Evolutionary conservation across 2,113 vertebrate genomes (phyloP), one percentile per base, ranked within the genome.

Genomic region (Osmerus mordax): DNA sequence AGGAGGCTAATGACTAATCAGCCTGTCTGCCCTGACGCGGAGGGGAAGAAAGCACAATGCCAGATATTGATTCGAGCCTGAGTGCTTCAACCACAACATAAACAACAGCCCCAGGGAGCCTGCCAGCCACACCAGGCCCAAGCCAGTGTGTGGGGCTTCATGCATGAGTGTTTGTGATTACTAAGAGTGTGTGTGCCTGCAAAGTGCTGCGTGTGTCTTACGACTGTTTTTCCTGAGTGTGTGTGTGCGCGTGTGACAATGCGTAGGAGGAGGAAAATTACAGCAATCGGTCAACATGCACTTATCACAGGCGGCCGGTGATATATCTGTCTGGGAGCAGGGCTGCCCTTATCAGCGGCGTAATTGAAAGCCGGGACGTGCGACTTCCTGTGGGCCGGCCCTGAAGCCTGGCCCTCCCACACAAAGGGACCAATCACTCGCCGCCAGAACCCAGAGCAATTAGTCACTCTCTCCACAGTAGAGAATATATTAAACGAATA

Each of bases 291-390:
- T 87, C 87, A 87, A 71, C 71, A 78, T 64, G 4, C 73, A 78
- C 82, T 80, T 87, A 88, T 89, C 83, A 65, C 65, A 14, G 76
- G 74, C 61, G 77, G 86, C 68, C 64, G 78, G 79, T 84, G 87
- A 93, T 91, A 87, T 89, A 90, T 84, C 89, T 89, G 86, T 87
- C 11, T 69, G 74, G 83, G 87, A 84, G 41, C 84, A 85, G 81
- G 65, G 60, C 74, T 74, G 85, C 80, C 88, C 87, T 89, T 87
- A 90, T 89, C 86, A 84, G 79, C 74, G 3, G 78, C 83, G 86
- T 90, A 91, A 92, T 91, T 86, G 89, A 61, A 91, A 90, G 85
- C 74, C 73, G 86, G 87, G 78, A 83, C 84, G 86, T 88, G 89
- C 78, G 85, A 91, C 80, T 85, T 70, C 67, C 78, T 83, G 74